Conservation (phyloP, 2,113 vertebrate genomes). For the Penelope pileata region DNA sequence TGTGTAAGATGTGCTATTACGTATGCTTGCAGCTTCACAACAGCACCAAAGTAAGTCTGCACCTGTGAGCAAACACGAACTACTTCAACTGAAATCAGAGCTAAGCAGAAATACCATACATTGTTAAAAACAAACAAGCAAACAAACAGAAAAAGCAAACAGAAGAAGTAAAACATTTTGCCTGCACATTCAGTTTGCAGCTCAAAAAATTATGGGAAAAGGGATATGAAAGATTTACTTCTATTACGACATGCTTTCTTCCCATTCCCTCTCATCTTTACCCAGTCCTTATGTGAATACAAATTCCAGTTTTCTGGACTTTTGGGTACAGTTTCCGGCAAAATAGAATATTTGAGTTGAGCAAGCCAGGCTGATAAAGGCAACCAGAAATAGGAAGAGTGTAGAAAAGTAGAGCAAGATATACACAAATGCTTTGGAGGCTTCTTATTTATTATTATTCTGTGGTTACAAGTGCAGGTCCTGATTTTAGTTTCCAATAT, state of each 20-base stretch:
- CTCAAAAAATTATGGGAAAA: not conserved
- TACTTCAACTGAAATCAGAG: not conserved
- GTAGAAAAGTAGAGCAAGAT: not conserved
- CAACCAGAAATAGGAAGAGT: not conserved
- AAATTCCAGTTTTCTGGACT: not conserved
- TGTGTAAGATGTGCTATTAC: not conserved
- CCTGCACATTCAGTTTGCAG: not conserved
- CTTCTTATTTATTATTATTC: not conserved
- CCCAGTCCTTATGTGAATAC: not conserved
- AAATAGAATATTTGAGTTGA: not conserved
- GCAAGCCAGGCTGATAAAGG: not conserved
- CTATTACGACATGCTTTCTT: not conserved
- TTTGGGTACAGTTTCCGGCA: not conserved
- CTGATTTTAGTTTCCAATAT: not conserved
- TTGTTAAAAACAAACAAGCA: not conserved
- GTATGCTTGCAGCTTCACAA: not conserved
- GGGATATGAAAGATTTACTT: not conserved
- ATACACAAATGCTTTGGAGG: not conserved
- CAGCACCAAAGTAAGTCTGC: not conserved
- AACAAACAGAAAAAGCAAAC: not conserved
- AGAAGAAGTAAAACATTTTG: not conserved
- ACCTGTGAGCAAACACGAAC: not conserved
- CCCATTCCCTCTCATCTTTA: not conserved
- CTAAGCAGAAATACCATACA: not conserved
- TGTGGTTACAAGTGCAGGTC: not conserved